Conservation (phyloP, 2,113 vertebrate genomes). For the Turdus rufiventris region DNA sequence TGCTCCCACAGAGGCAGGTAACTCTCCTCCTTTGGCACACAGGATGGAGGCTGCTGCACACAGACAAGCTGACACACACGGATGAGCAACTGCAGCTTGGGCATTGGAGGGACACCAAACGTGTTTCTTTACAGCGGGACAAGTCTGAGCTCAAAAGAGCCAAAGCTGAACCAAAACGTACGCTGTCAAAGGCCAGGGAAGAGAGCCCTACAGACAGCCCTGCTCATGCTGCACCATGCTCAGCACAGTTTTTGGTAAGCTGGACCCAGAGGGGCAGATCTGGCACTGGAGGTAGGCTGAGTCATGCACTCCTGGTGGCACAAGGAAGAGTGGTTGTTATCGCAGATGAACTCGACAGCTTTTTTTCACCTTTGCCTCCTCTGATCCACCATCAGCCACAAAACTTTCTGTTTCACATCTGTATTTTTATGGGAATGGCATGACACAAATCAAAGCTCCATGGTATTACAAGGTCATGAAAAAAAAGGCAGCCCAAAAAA, state of each 20-base stretch:
- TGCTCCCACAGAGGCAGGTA: neutral
- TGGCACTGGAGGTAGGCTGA: neutral
- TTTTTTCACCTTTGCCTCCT: neutral
- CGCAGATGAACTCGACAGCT: accelerated
- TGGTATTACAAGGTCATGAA: neutral
- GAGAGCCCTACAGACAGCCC: neutral
- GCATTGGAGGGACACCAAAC: neutral
- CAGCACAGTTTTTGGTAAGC: neutral
- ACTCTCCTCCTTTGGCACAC: neutral
- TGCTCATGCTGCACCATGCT: accelerated
- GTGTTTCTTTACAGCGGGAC: neutral
- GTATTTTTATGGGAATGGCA: constrained; percentile 22
- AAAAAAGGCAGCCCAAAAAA: neutral
- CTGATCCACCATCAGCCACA: neutral
- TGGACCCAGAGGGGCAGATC: neutral
- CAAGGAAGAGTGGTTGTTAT: neutral
- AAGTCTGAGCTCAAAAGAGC: neutral
- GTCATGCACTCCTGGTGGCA: neutral
- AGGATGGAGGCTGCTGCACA: neutral
- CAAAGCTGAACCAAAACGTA: accelerated
- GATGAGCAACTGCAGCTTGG: neutral
- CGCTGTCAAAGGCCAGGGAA: neutral
- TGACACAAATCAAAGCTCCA: neutral
- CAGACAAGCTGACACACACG: neutral
- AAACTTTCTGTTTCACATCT: neutral